phyloP scores from a whole-genome alignment of 2,113 vertebrate species.

The Condylura cristata region DNA sequence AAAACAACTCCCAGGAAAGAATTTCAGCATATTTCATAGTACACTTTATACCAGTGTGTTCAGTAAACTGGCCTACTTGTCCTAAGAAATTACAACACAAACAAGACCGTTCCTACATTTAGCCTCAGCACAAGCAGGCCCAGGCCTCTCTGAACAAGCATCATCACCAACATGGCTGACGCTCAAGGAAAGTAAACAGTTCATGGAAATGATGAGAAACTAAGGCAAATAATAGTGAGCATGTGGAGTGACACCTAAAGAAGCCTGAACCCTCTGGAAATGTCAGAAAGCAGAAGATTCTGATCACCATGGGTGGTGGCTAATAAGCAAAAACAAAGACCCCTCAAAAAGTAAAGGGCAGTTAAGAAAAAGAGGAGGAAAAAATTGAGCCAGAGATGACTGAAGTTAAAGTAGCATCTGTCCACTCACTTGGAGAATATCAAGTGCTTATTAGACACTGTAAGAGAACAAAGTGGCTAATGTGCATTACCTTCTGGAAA shows the following conservation, averaged over 20 bases:
- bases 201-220: not conserved
- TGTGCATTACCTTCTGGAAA: not conserved
- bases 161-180: not conserved
- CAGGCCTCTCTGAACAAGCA: not conserved
- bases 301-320: rapidly evolving
- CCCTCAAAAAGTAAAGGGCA: not conserved
- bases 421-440: rapidly evolving
- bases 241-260: not conserved
- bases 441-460: not conserved
- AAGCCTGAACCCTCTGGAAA: not conserved
- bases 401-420: not conserved
- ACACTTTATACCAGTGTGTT: not conserved
- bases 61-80: not conserved
- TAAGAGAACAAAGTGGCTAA: not conserved
- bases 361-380: not conserved
- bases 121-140: not conserved
- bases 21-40: not conserved
- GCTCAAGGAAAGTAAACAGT: not conserved
- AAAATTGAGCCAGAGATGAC: rapidly evolving
- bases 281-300: not conserved
- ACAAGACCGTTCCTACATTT: not conserved
- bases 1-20: not conserved
- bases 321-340: not conserved
- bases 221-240: not conserved
- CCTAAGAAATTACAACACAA: not conserved